Evolutionary conservation across 2,888 invertebrate genomes (phyloP), one percentile per base, ranked within the genome.

Genomic region (Microdon myrmicae): DNA sequence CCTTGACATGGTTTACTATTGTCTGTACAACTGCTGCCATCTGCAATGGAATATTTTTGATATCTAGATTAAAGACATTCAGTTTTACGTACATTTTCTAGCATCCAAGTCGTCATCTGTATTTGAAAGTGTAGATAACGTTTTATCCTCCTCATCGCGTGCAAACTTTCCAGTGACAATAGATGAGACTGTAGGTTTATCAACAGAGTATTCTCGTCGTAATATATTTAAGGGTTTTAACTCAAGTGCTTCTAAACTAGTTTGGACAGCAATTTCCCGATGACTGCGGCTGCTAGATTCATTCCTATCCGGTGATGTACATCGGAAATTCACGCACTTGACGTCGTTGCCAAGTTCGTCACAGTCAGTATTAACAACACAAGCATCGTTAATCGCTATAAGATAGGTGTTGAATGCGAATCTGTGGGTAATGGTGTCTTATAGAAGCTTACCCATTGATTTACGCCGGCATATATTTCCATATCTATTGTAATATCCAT

Each of bases 401-500:
- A 19, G 10, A 32, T 14, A 13, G 12, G 3, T 4, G 32, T 6
- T 14, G 12, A 32, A 12, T 13, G 5, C 4, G 8, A 32, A n/a
- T 12, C 8, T 12, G 3, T 8, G 7, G 16, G 16, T 9, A 3
- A 32, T 34, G 1, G 13, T 12, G 4, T 47, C 34, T 20, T n/a
- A 13, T 1, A 4, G 3, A 16, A 8, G 44, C 54, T 69, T 55
- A 79, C 79, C 76, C 74, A 77, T 77, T 72, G 79, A 79, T 75
- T 74, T 76, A 54, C 77, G 75, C 49, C 80, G 77, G 55, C 80
- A 80, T 68, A 79, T 76, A 71, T 79, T 79, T 70, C 75, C 75
- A 74, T 77, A 73, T 75, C 79, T 75, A 54, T 75, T 71, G 70
- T 79, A 79, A 74, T 77, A 79, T 68, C 76, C 78, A 71, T 78